Conservation (phyloP, 2,797 vertebrate genomes). For the Capromys pilorides region DNA sequence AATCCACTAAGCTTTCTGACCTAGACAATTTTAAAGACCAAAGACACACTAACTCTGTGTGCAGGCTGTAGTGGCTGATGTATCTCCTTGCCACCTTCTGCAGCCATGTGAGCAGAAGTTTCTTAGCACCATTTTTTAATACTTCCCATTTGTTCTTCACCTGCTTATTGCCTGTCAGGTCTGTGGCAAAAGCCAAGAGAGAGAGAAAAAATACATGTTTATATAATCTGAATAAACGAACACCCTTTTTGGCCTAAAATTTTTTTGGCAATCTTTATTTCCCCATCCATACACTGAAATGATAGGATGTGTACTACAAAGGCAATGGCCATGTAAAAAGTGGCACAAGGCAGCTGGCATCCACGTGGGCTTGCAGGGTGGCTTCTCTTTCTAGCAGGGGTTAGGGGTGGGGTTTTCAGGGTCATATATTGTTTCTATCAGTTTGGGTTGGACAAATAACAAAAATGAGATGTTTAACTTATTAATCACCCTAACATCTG, state of each 20-base stretch:
- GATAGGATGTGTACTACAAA: background rate
- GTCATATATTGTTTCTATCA: background rate
- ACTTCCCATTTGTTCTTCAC: slow-evolving; percentile 73
- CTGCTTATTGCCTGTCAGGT: slow-evolving; percentile 84
- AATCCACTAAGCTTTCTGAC: no score
- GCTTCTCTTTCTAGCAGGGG: background rate
- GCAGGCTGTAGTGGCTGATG: slow-evolving; percentile 91
- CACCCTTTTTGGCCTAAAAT: background rate
- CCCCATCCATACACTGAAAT: background rate
- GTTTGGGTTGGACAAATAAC: background rate
- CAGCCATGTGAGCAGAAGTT: slow-evolving; percentile 94
- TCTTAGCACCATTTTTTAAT: slow-evolving; percentile 84
- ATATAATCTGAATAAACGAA: background rate
- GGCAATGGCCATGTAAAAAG: background rate
- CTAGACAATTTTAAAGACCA: slow-evolving; percentile 99
- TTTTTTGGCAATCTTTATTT: background rate
- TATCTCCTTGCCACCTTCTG: slow-evolving; percentile 90
- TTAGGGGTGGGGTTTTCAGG: no score
- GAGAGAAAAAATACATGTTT: background rate
- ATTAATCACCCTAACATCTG: background rate
- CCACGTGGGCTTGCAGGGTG: background rate
- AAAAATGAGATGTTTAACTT: background rate
- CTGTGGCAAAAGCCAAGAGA: slow-evolving; percentile 34
- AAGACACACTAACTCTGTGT: slow-evolving; percentile 92
- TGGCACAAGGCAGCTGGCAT: background rate